Conservation (phyloP, 2,888 invertebrate species). For the Luperina nickerlii region DNA sequence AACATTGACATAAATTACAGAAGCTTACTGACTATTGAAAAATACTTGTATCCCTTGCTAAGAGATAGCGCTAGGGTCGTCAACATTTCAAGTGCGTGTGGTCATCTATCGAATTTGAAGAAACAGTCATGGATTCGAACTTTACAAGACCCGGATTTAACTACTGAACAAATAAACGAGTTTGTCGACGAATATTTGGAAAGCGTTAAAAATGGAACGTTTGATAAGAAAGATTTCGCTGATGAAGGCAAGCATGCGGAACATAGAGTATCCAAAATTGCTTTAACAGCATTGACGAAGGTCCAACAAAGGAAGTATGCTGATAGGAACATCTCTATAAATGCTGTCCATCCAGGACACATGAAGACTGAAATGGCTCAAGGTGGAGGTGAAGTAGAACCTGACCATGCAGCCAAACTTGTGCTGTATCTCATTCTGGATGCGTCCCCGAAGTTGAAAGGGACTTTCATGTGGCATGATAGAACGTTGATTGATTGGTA, state of each 20-base stretch:
- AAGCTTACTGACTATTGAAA: conserved; percentile 81
- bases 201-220: conserved; percentile 83
- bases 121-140: conserved; percentile 80
- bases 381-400: conserved; percentile 90
- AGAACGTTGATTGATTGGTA: conserved; percentile 91
- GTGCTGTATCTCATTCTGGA: conserved; percentile 92
- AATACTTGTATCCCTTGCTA: conserved; percentile 92
- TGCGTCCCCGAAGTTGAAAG: conserved; percentile 90
- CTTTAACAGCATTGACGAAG: conserved; percentile 82
- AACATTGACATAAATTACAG: conserved; percentile 84
- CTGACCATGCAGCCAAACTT: conserved; percentile 90
- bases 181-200: conserved; percentile 85
- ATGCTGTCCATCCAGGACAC: conserved; percentile 84
- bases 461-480: conserved; percentile 92
- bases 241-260: conserved; percentile 86
- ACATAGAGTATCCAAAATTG: conserved; percentile 85
- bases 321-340: conserved; percentile 81
- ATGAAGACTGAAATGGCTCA: conserved; percentile 83
- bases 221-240: conserved; percentile 83
- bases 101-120: conserved; percentile 84
- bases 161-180: conserved; percentile 78
- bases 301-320: conserved; percentile 81
- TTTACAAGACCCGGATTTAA: conserved; percentile 77
- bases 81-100: conserved; percentile 91
- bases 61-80: conserved; percentile 93